Evolutionary conservation across 2,113 vertebrate genomes (phyloP).

Genomic region (Dolichotis patagonum): DNA sequence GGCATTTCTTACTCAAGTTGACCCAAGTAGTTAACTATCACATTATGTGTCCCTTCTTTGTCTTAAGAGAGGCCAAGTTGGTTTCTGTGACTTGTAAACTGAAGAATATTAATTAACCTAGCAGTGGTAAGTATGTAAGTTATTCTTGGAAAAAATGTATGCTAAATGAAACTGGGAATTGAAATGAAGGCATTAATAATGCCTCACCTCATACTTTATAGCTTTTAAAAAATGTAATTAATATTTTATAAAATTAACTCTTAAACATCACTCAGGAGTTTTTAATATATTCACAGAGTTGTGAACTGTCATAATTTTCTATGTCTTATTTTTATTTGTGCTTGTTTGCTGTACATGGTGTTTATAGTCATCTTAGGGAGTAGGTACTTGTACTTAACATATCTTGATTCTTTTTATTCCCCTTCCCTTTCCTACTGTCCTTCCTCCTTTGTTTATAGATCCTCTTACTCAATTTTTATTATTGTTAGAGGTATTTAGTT

Average conservation of each 20-base stretch:
- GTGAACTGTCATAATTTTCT: background rate
- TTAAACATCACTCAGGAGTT: background rate
- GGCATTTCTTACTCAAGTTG: background rate
- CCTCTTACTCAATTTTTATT: background rate
- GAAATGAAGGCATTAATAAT: background rate
- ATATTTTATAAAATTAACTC: background rate
- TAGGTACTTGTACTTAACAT: background rate
- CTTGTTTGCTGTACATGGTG: background rate
- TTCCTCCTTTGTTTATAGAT: background rate
- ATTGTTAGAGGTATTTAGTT: background rate
- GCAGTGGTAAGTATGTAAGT: background rate
- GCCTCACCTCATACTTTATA: background rate
- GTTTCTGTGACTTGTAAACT: slow-evolving; percentile 48
- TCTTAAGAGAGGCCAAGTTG: background rate
- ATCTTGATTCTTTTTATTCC: background rate
- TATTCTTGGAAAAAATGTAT: slow-evolving; percentile 51
- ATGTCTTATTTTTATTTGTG: background rate
- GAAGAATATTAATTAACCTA: background rate
- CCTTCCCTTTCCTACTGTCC: background rate
- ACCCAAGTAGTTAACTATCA: background rate
- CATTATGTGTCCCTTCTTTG: background rate
- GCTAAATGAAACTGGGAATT: background rate
- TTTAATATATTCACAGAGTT: slow-evolving; percentile 5
- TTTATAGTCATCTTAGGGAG: background rate
- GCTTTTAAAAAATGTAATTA: background rate